A percentile compares a stretch with the other conserved stretches of the same genome.
These are phyloP conservation scores for Brachyistius frenatus DNA, from an alignment of 2,113 vertebrate species.

Conservation along the genomic window DNA sequence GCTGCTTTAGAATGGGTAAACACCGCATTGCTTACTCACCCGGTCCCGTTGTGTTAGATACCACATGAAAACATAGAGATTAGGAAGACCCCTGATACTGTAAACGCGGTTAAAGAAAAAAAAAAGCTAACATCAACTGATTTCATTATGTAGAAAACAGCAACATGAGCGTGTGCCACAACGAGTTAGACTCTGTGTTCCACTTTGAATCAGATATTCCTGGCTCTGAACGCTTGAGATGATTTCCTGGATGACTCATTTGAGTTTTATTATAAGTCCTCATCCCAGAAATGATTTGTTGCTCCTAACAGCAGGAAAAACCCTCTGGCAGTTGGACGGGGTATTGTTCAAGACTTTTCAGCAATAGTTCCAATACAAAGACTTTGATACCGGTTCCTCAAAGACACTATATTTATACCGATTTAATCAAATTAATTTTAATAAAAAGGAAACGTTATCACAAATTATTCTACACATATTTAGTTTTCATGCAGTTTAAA, in stretches of 20 bases:
- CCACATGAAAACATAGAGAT: constrained; percentile 38
- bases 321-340: no score
- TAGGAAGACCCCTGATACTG: constrained; percentile 1
- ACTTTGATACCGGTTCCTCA: no score
- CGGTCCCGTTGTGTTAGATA: constrained; percentile 59
- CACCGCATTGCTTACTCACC: constrained; percentile 47
- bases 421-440: no score
- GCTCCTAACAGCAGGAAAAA: constrained; percentile 3
- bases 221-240: constrained; percentile 25
- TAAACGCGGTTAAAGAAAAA: not conserved
- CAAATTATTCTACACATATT: no score
- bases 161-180: constrained; percentile 30
- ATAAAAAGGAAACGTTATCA: no score
- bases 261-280: constrained; percentile 14
- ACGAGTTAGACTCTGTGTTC: constrained; percentile 33
- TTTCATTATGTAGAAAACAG: constrained; percentile 33
- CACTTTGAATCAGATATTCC: constrained; percentile 48
- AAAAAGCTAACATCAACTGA: constrained; percentile 21
- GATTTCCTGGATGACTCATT: constrained; percentile 49
- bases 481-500: no score
- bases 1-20: constrained; percentile 70
- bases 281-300: constrained; percentile 34
- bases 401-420: no score
- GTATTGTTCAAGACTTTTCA: no score
- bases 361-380: no score